Conservation (phyloP, 2,888 invertebrate genomes). For the Epirrhoe alternata region DNA sequence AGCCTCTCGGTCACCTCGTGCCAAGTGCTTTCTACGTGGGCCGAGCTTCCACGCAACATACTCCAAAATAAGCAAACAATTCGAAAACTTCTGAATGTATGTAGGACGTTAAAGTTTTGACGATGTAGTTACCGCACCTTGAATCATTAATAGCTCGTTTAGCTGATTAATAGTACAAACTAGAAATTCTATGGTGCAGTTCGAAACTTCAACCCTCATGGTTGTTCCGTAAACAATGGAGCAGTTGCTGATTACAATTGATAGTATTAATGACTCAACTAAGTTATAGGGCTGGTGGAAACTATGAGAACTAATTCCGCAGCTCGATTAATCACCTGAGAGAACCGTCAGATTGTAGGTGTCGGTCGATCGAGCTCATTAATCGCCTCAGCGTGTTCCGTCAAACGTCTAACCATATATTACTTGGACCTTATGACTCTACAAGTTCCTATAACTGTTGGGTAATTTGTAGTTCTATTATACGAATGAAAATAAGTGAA, state of each 20-base stretch:
- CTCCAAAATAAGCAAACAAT: slow-evolving; percentile 45
- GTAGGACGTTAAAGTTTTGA: slow-evolving; percentile 12
- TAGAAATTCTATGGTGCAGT: slow-evolving; percentile 11
- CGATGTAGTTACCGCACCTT: slow-evolving; percentile 17
- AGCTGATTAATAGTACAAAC: slow-evolving; percentile 21
- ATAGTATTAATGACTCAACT: slow-evolving; percentile 20
- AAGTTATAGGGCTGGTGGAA: slow-evolving; percentile 44
- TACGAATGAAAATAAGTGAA: slow-evolving; percentile 26
- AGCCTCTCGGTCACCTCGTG: slow-evolving; percentile 60
- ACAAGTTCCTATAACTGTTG: slow-evolving; percentile 15
- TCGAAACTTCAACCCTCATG: slow-evolving; percentile 5
- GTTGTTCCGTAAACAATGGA: slow-evolving; percentile 17
- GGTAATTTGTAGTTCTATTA: slow-evolving; percentile 27
- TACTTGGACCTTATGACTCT: slow-evolving; percentile 24
- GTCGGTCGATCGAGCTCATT: slow-evolving; percentile 50
- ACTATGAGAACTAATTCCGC: slow-evolving; percentile 46
- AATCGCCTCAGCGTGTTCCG: slow-evolving; percentile 44
- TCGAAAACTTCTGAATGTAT: slow-evolving; percentile 8
- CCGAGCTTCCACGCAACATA: slow-evolving; percentile 37
- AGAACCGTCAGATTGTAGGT: slow-evolving; percentile 46
- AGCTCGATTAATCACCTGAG: slow-evolving; percentile 49
- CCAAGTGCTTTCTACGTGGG: slow-evolving; percentile 56
- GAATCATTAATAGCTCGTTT: slow-evolving; percentile 18
- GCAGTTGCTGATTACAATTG: slow-evolving; percentile 16
- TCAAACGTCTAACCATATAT: slow-evolving; percentile 28